A percentile compares a stretch with the other conserved stretches of the same genome.
Evolutionary conservation across 2,113 vertebrate genomes (phyloP).

Genomic region (Notothenia rossii): DNA sequence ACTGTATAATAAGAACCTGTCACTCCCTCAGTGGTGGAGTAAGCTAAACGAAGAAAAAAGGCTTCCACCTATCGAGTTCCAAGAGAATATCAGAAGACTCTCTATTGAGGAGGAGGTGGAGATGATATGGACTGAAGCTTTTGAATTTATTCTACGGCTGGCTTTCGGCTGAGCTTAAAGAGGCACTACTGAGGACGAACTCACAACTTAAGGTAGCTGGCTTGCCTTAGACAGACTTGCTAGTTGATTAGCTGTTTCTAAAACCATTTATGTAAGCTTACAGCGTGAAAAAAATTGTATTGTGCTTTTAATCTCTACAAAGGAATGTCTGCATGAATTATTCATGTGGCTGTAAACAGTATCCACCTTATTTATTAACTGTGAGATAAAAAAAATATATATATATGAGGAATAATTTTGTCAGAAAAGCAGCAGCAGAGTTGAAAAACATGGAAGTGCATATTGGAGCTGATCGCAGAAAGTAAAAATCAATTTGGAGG

Average conservation of each 20-base stretch:
- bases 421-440: conserved; percentile 30
- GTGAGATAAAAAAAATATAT: conserved; percentile 52
- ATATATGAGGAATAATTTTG: conserved; percentile 52
- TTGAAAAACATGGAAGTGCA: conserved; percentile 33
- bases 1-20: conserved; percentile 76
- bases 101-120: conserved; percentile 48
- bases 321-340: conserved; percentile 70
- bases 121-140: conserved; percentile 56
- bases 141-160: conserved; percentile 58
- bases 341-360: conserved; percentile 65
- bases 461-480: conserved; percentile 30
- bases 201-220: conserved; percentile 49
- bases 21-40: conserved; percentile 59
- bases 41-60: conserved; percentile 44
- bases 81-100: conserved; percentile 59
- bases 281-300: conserved; percentile 60
- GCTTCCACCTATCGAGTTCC: conserved; percentile 59
- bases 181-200: conserved; percentile 62
- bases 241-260: conserved; percentile 72
- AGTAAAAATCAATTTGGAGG: conserved; percentile 46
- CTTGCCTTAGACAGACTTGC: conserved; percentile 28
- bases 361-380: conserved; percentile 57
- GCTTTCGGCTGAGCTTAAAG: conserved; percentile 57
- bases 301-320: conserved; percentile 74
- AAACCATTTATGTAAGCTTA: conserved; percentile 69